Evolutionary conservation across 2,797 vertebrate species (phyloP).

Genomic region (Rhinoraja longicauda): DNA sequence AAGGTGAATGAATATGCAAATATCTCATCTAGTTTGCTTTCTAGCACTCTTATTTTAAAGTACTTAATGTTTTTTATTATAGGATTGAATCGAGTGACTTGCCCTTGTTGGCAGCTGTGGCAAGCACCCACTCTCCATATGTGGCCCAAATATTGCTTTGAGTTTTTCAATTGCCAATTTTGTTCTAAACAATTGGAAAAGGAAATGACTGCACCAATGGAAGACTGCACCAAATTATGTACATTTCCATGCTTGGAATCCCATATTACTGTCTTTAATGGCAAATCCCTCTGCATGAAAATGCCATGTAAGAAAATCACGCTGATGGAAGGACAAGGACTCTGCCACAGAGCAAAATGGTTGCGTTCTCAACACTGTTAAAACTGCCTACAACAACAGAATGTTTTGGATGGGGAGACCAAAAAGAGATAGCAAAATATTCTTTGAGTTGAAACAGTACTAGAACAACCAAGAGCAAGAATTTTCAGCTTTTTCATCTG

Average conservation of each 20-base stretch:
- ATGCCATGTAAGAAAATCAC: slow-evolving; percentile 1
- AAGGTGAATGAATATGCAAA: neutral
- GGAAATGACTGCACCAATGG: slow-evolving; percentile 36
- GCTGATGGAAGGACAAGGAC: neutral
- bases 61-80: slow-evolving; percentile 44
- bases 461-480: slow-evolving; percentile 1
- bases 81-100: slow-evolving; percentile 98
- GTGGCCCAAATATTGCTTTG: slow-evolving; percentile 96
- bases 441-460: neutral
- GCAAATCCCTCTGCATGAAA: slow-evolving; percentile 16
- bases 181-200: slow-evolving; percentile 27
- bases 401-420: slow-evolving; percentile 8
- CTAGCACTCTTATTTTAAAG: neutral
- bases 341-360: neutral
- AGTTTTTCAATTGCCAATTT: slow-evolving; percentile 45
- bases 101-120: slow-evolving; percentile 88
- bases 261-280: neutral
- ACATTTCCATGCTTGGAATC: slow-evolving; percentile 5
- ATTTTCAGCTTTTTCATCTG: slow-evolving; percentile 20
- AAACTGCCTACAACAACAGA: neutral
- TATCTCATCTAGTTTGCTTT: neutral
- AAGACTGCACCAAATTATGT: slow-evolving; percentile 36
- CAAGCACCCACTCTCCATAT: slow-evolving; percentile 94
- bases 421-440: neutral
- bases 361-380: neutral